These are phyloP conservation scores for Esox lucius DNA, from an alignment of 2,797 vertebrate genomes.

Conservation along the genomic window DNA sequence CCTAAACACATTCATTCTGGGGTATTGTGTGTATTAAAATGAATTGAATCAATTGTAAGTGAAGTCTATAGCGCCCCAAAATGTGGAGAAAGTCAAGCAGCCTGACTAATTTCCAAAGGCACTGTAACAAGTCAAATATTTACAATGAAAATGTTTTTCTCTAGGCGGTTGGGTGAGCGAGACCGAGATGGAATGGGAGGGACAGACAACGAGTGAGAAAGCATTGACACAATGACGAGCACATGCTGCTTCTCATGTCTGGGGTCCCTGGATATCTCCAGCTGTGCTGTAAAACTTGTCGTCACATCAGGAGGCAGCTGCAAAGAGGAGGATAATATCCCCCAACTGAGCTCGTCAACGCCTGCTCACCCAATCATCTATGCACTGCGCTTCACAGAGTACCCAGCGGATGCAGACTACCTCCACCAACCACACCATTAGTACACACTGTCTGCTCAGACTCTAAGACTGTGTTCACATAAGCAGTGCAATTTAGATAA, in stretches of 20 bases:
- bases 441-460: background rate
- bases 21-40: no score
- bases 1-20: no score
- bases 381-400: constrained; percentile 5
- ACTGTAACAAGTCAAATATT: no score
- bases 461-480: no score
- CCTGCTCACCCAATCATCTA: constrained; percentile 39
- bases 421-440: background rate
- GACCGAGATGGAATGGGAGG: constrained; percentile 14
- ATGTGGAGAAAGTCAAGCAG: no score
- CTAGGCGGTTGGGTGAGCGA: no score
- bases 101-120: no score
- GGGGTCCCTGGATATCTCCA: constrained; percentile 58
- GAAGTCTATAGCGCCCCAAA: no score
- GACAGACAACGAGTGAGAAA: constrained; percentile 15
- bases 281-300: constrained; percentile 72
- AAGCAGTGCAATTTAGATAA: background rate
- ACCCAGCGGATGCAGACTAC: background rate
- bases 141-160: no score
- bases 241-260: constrained; percentile 56
- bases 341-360: constrained; percentile 36
- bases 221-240: constrained; percentile 42
- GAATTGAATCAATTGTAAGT: no score
- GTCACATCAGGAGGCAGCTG: constrained; percentile 68
- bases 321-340: constrained; percentile 52